These are phyloP conservation scores for Ophioninae sp. DNA, from an alignment of 2,888 invertebrate genomes.

Conservation along the genomic window DNA sequence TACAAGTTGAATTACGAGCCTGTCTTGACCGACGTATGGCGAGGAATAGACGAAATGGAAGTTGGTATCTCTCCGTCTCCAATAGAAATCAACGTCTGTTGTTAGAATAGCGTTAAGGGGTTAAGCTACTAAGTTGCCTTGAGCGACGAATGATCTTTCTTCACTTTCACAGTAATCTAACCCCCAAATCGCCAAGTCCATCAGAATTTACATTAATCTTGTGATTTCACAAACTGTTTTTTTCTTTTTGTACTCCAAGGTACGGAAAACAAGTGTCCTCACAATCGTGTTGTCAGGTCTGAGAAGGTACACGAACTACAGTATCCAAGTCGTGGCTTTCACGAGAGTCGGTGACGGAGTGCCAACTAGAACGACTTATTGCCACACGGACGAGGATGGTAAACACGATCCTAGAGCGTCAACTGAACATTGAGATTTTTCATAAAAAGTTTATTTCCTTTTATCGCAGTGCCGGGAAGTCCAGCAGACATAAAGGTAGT, in stretches of 20 bases:
- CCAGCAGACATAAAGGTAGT: constrained; percentile 91
- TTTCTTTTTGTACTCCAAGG: constrained; percentile 64
- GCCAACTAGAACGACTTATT: constrained; percentile 86
- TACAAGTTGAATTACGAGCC: constrained; percentile 88
- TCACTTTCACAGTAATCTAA: too few species aligned
- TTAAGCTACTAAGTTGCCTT: too few species aligned
- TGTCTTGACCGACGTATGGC: constrained; percentile 83
- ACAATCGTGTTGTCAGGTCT: constrained; percentile 87
- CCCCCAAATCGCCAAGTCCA: not conserved
- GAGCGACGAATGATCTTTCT: too few species aligned
- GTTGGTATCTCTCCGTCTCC: constrained; percentile 65
- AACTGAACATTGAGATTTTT: constrained; percentile 20
- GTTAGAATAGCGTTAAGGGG: not conserved
- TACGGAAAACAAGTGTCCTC: constrained; percentile 86
- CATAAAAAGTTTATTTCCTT: constrained; percentile 18
- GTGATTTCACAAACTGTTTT: not conserved
- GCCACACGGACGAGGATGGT: constrained; percentile 91
- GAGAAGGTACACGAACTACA: constrained; percentile 90
- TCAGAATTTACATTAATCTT: not conserved
- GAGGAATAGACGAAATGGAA: constrained; percentile 79
- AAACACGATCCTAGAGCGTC: constrained; percentile 49
- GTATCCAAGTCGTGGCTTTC: constrained; percentile 89
- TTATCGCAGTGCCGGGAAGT: constrained; percentile 86
- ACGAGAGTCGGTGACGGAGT: constrained; percentile 91
- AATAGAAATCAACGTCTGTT: not conserved